Base-by-base conservation (phyloP, 2,888 invertebrate species). In the Euproctis similis region DNA sequence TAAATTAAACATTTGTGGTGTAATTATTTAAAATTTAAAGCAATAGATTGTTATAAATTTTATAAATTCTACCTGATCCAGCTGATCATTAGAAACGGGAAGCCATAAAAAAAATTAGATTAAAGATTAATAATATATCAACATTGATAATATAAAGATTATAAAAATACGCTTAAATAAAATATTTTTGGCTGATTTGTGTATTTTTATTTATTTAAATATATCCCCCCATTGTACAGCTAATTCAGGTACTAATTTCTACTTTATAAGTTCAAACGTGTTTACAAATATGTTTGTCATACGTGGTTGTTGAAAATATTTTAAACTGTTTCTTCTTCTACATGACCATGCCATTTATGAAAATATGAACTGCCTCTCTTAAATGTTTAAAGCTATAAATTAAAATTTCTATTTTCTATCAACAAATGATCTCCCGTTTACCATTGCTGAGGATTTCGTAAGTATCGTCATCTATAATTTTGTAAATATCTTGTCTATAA, bases 401-500 rank as follows among this genome's bases (percentile, higher is more conserved):
- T 41, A 36, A 30, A 55, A 33, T 64, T n/a, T n/a, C n/a, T n/a
- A n/a, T n/a, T n/a, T n/a, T n/a, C n/a, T n/a, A 61, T 81, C 70
- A 84, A 76, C 80, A 80, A 60, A 81, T 62, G 39, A 85, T 47
- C 39, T 84, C 71, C 13, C 75, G 43, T 44, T 68, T 72, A 0
- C 84, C 85, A 46, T 81, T 76, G 43, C 78, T 85, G 24, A 78
- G 71, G 24, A 85, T 41, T 39, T 81, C 80, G 37, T 87, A 91
- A 13, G 87, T 88, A 34, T 89, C 76, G 13, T 88, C 85, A 46
- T 91, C 90, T n/a, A 92, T 72, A 45, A 92, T 87, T 45, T 85
- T 87, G 59, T 91, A 92, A 21, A 87, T 69, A 48, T 90, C 89
- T 38, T 89, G 85, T 8, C 91, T 72, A 65, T 91, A 92, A 56